These are phyloP conservation scores for Procavia capensis DNA, from an alignment of 2,113 vertebrate genomes.

Conservation along the genomic window DNA sequence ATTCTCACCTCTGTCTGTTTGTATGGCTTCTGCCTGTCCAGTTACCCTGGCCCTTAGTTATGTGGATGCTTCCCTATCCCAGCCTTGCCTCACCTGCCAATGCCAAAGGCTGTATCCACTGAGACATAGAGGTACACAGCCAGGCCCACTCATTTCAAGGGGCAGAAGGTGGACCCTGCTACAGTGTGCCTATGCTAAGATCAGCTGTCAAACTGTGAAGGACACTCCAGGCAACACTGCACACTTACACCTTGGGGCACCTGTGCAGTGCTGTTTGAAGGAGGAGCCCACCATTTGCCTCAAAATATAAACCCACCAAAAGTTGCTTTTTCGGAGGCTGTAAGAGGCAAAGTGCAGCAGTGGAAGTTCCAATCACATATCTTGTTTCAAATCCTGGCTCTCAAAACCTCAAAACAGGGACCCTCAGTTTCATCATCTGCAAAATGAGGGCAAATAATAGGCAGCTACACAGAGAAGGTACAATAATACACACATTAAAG, in stretches of 20 bases:
- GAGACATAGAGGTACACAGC: background rate
- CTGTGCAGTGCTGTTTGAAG: background rate
- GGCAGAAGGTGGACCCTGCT: background rate
- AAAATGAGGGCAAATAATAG: background rate
- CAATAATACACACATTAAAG: background rate
- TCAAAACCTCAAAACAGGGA: background rate
- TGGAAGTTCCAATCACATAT: background rate
- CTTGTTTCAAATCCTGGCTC: background rate
- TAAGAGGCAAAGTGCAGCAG: background rate
- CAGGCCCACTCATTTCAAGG: background rate
- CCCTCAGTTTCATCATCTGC: background rate
- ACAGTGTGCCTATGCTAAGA: background rate
- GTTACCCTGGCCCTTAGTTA: background rate
- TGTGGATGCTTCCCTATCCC: background rate
- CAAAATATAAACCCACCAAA: background rate
- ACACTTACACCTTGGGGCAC: background rate
- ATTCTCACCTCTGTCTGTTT: background rate
- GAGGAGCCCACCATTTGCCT: background rate
- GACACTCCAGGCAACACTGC: background rate
- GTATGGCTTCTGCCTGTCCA: background rate
- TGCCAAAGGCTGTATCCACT: background rate
- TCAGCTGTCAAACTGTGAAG: background rate
- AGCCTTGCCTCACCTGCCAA: background rate
- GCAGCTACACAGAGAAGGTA: background rate
- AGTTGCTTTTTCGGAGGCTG: background rate